A percentile compares a stretch with the other conserved stretches of the same genome.
phyloP scores from a whole-genome alignment of 2,113 vertebrate genomes.

The Chelonoidis abingdonii region DNA sequence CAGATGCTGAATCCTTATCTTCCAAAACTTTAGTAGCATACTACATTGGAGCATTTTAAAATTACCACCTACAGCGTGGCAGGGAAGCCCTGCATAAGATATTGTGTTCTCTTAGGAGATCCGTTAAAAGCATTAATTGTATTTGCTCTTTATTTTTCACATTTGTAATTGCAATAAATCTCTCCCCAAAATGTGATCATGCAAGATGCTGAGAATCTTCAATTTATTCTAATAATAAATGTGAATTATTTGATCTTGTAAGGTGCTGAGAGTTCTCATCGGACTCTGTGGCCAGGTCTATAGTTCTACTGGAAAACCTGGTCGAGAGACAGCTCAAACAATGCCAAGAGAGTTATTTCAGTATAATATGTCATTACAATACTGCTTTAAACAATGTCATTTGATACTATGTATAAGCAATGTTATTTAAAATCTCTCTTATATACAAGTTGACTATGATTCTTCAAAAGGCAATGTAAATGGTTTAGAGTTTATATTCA shows the following conservation, averaged over 20 bases:
- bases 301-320: not conserved
- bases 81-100: not conserved
- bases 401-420: not conserved
- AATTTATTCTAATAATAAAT: not conserved
- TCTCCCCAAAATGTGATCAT: not conserved
- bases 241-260: not conserved
- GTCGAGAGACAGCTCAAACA: not conserved
- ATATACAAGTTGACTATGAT: not conserved
- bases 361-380: not conserved
- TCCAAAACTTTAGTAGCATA: not conserved
- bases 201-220: not conserved
- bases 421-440: not conserved
- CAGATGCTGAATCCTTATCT: not conserved
- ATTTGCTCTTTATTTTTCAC: not conserved
- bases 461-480: not conserved
- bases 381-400: not conserved
- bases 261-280: not conserved
- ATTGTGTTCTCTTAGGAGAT: not conserved
- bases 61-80: not conserved
- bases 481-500: not conserved
- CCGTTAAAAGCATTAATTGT: not conserved
- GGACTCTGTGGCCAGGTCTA: not conserved
- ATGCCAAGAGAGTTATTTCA: not conserved
- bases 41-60: not conserved
- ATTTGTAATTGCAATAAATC: not conserved